These are phyloP conservation scores for Halichoeres trimaculatus DNA, from an alignment of 2,113 vertebrate species.

Conservation along the genomic window DNA sequence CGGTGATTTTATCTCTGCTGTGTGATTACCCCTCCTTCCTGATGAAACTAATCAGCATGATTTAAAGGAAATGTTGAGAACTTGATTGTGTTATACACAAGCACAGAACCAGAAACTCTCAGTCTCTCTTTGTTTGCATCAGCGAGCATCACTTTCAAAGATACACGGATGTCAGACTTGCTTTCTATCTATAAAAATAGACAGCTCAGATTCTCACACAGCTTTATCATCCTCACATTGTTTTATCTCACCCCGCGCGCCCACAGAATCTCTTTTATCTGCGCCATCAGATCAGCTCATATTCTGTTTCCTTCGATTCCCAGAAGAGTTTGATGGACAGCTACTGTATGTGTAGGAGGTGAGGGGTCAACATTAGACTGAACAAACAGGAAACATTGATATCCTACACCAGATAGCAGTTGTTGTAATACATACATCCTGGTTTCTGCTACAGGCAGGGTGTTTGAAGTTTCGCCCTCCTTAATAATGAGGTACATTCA, in stretches of 20 bases:
- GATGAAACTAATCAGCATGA: too few species aligned
- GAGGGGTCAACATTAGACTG: neutral
- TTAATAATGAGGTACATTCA: too few species aligned
- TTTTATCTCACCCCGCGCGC: neutral
- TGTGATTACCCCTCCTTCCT: too few species aligned
- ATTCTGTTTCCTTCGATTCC: neutral
- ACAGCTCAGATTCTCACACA: neutral
- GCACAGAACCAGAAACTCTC: too few species aligned
- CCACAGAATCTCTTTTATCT: slow-evolving; percentile 15
- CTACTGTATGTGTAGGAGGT: neutral
- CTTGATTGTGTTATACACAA: too few species aligned
- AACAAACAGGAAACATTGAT: neutral
- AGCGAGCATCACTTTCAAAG: neutral
- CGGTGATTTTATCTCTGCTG: too few species aligned
- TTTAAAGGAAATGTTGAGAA: too few species aligned
- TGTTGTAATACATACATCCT: too few species aligned
- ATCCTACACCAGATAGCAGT: neutral
- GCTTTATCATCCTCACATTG: neutral
- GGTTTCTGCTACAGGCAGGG: too few species aligned
- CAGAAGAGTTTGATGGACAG: neutral
- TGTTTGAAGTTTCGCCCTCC: too few species aligned
- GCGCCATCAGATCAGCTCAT: neutral
- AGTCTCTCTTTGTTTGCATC: too few species aligned
- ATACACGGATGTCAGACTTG: neutral
- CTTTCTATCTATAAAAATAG: neutral